A percentile compares a stretch with the other conserved stretches of the same genome.
These are phyloP conservation scores for Channa argus DNA, from an alignment of 2,113 vertebrate species.

Conservation along the genomic window DNA sequence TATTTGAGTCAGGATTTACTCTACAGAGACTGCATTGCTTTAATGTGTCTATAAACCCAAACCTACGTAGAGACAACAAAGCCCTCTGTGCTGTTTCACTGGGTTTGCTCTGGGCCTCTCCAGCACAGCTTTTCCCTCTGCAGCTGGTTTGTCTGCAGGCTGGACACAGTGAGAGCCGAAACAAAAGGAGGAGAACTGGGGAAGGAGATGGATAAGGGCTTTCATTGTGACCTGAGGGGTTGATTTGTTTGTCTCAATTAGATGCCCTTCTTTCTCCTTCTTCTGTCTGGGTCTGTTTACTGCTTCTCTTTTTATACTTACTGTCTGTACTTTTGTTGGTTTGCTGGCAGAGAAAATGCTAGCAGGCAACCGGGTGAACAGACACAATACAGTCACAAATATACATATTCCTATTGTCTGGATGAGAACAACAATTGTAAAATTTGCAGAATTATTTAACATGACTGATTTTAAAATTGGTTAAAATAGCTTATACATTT, in stretches of 20 bases:
- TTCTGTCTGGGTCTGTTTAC: constrained; percentile 19
- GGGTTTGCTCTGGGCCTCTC: constrained; percentile 49
- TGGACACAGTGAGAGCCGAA: constrained; percentile 25
- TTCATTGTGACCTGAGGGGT: constrained; percentile 34
- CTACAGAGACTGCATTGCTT: constrained; percentile 8
- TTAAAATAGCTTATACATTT: too few species aligned
- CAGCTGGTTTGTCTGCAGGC: constrained; percentile 36
- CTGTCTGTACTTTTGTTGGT: neutral
- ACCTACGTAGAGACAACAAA: constrained; percentile 62
- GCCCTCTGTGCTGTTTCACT: constrained; percentile 39
- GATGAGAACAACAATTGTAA: neutral
- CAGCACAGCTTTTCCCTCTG: constrained; percentile 16
- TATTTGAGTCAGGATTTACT: constrained; percentile 16
- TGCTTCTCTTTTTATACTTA: neutral
- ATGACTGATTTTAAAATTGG: too few species aligned
- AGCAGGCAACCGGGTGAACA: neutral
- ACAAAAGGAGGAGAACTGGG: neutral
- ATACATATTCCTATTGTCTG: neutral
- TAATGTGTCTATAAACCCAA: constrained; percentile 38
- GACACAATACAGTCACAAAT: neutral
- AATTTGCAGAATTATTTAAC: too few species aligned
- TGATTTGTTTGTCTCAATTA: constrained; percentile 38
- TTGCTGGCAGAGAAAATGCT: neutral
- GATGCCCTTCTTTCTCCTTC: neutral
- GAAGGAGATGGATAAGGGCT: constrained; percentile 22